Evolutionary conservation across 2,888 invertebrate species (phyloP).

Genomic region (Holacanthella duospinosa): DNA sequence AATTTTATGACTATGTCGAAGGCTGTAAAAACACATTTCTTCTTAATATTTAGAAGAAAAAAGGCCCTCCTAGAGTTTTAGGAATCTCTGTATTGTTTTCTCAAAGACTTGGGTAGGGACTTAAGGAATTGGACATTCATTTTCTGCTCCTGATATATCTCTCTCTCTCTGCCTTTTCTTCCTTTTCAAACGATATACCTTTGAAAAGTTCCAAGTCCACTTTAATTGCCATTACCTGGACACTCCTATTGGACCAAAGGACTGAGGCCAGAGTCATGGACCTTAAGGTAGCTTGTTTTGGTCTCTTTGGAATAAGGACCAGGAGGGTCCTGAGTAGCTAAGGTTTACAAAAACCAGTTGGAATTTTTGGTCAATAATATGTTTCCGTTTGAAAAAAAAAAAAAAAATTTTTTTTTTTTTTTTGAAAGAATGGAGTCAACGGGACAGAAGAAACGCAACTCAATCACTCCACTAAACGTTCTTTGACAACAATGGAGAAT

Average conservation of each 20-base stretch:
- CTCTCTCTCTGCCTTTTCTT: not conserved
- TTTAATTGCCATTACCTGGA: slow-evolving; percentile 18
- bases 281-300: too few relatives aligned
- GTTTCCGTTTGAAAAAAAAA: not conserved
- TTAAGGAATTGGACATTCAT: not conserved
- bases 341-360: too few relatives aligned
- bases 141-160: slow-evolving; percentile 1
- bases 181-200: slow-evolving; percentile 4
- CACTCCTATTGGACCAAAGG: slow-evolving; percentile 12
- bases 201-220: slow-evolving; percentile 8
- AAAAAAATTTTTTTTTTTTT: too few relatives aligned
- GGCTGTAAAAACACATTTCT: slow-evolving; percentile 37
- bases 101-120: not conserved
- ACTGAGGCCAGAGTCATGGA: too few relatives aligned
- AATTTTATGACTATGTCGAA: slow-evolving; percentile 38
- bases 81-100: slow-evolving; percentile 38
- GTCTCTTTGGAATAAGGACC: too few relatives aligned
- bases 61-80: slow-evolving; percentile 38
- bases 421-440: not conserved
- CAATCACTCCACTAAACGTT: not conserved
- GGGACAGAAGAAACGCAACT: not conserved
- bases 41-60: slow-evolving; percentile 27
- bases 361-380: too few relatives aligned
- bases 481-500: not conserved
- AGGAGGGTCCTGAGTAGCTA: too few relatives aligned